Evolutionary conservation across 2,797 vertebrate genomes (phyloP).

Genomic region (Gobionotothen gibberifrons): DNA sequence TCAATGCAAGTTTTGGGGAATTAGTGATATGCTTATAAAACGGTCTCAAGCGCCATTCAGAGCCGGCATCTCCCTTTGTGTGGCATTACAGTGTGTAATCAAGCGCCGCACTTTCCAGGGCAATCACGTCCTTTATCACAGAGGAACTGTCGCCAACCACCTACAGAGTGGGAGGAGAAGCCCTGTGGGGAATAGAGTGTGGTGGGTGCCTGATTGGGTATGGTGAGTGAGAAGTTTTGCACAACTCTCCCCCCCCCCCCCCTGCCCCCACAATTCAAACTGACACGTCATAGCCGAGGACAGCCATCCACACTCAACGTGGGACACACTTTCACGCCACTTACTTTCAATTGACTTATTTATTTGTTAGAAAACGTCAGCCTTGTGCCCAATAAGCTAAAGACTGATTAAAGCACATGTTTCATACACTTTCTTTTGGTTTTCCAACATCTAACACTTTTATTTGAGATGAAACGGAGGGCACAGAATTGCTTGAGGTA

Average conservation of each 20-base stretch:
- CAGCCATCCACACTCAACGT: slow-evolving; percentile 37
- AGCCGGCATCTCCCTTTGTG: slow-evolving; percentile 54
- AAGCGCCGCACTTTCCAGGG: slow-evolving; percentile 61
- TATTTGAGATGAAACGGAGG: slow-evolving; percentile 30
- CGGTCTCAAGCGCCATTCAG: slow-evolving; percentile 46
- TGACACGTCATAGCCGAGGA: slow-evolving; percentile 62
- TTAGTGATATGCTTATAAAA: slow-evolving; percentile 71
- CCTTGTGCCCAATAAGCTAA: slow-evolving; percentile 17
- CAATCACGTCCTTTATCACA: slow-evolving; percentile 70
- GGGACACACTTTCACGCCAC: slow-evolving; percentile 61
- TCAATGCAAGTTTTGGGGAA: slow-evolving; percentile 63
- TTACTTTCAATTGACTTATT: slow-evolving; percentile 68
- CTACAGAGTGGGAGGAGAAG: slow-evolving; percentile 68
- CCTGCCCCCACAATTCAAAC: slow-evolving; percentile 27
- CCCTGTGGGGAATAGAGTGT: slow-evolving; percentile 64
- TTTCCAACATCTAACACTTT: slow-evolving; percentile 45
- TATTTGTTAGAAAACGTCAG: slow-evolving; percentile 58
- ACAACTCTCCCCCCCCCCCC: slow-evolving; percentile 18
- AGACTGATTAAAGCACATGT: slow-evolving; percentile 57
- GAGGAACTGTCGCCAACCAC: slow-evolving; percentile 66
- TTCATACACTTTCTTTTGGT: slow-evolving; percentile 37
- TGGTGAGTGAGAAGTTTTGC: slow-evolving; percentile 60
- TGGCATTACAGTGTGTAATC: slow-evolving; percentile 71
- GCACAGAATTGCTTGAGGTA: slow-evolving; percentile 69
- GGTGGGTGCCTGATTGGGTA: slow-evolving; percentile 67